Conservation (phyloP, 37 sponge, comb jelly and placozoan species). For the Spongilla lacustris region DNA sequence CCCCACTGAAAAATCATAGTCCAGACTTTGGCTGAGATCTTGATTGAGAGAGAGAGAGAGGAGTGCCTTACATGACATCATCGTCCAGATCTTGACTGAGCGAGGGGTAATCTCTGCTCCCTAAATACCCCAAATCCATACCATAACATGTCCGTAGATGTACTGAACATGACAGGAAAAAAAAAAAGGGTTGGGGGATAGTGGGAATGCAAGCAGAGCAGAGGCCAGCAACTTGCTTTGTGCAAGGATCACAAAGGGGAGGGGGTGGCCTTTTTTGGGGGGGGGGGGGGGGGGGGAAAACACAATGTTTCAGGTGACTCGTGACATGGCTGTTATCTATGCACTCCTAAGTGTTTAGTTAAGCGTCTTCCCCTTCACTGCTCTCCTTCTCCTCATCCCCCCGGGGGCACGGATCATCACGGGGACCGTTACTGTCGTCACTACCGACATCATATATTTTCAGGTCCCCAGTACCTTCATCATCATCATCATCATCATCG, state of each 20-base stretch:
- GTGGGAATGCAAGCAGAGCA: background rate
- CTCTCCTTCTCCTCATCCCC: background rate
- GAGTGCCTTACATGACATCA: too few relatives aligned
- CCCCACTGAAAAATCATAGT: too few relatives aligned
- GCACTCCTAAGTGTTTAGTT: background rate
- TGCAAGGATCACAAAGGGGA: background rate
- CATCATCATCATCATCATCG: background rate
- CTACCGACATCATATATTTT: background rate
- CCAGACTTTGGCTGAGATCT: too few relatives aligned
- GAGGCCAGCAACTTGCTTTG: background rate
- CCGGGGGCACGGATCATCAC: too few relatives aligned
- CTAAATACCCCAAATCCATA: background rate
- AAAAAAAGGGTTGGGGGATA: background rate
- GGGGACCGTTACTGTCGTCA: background rate
- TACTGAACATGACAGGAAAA: too few relatives aligned
- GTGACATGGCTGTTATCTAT: background rate
- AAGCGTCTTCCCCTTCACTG: background rate
- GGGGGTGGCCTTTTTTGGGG: background rate
- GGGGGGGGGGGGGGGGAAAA: background rate
- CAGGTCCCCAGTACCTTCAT: background rate
- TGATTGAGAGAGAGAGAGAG: too few relatives aligned
- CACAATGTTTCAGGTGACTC: background rate
- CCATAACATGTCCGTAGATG: background rate
- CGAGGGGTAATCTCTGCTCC: too few relatives aligned
- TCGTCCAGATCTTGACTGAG: too few relatives aligned